Base-by-base conservation (phyloP, 1,140 invertebrate species). In the Popillia japonica region DNA sequence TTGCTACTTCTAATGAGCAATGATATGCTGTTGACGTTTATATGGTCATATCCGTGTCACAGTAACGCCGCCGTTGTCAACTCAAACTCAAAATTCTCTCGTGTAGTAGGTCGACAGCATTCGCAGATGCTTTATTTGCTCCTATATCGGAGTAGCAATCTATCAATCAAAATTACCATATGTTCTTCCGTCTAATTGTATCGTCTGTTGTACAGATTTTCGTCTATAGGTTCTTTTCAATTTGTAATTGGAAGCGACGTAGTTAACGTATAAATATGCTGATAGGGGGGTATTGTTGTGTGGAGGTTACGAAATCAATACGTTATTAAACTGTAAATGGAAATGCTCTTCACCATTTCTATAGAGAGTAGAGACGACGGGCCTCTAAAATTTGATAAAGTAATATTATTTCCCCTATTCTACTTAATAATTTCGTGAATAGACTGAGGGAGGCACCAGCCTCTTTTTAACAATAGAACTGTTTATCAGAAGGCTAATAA, bases 351-450 rank as follows among this genome's bases (percentile, higher is more conserved):
- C 17, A 22, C n/a, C 61, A 64, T 64, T 64, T 64, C 61, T 27
- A 64, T 48, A 48, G 44, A 22, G n/a, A n/a, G n/a, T n/a, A 64
- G 17, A 64, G 17, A 20, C 17, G 61, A 64, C 17, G 17, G 55
- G 55, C 4, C 55, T 59, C 55, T 20, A 59, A 59, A 64, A 17
- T 64, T 64, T 64, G 61, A 64, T 64, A 64, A 64, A 27, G 61
- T 64, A 64, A 64, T 64, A 64, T 64, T 64, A 64, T 64, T 23
- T 64, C 61, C 61, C 20, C 61, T 64, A 64, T 64, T 64, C 61
- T 11, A 17, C 61, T 64, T 64, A 64, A 64, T 27, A 64, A 64
- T 64, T 64, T 64, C 61, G n/a, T 64, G 61, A 64, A 64, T 64
- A 64, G 61, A 64, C n/a, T 64, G 61, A 64, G 23, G n/a, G n/a